Evolutionary conservation across 2,113 vertebrate genomes (phyloP), one percentile per base, ranked within the genome.

Genomic region (Orientallactaga bullata): DNA sequence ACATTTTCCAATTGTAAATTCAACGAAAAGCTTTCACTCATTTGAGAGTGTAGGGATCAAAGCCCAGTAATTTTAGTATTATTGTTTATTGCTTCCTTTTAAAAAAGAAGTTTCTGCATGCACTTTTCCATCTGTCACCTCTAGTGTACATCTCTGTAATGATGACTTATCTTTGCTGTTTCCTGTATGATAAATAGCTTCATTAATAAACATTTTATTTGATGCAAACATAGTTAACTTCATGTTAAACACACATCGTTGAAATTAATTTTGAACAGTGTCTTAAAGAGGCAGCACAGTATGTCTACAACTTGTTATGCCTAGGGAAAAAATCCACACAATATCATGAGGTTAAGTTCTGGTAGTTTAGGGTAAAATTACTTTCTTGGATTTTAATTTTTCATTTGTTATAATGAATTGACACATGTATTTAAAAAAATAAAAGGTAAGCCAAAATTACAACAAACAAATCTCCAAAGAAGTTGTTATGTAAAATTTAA

Each of bases 181-280:
- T 98, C 98, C 97, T 99, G 98, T 98, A 98, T 97, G 97, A 98
- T 97, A 97, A 96, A 96, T 98, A 98, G 97, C 97, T 98, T 98
- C 98, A 98, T 98, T 96, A 98, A 98, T 98, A 98, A 99, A 98
- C 98, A 98, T 98, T 98, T 98, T 98, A 97, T 98, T 98, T 98
- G 97, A 97, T 97, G 97, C 97, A 98, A 98, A 98, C 94, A 98
- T 97, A 98, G 98, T 98, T 98, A 98, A 97, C 97, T 98, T 98
- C 97, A 98, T 98, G 97, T 97, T 95, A 98, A 98, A 96, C 89
- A 97, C 96, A 97, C 97, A 97, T 94, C 95, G 96, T 97, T 97
- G 96, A 93, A 96, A 92, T 86, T 95, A 97, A 97, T 97, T 98
- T 95, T 39, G 63, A 92, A 88, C 90, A 85, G 93, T 88, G 73